Evolutionary conservation across 2,797 vertebrate species (phyloP), one percentile per base, ranked within the genome.

Genomic region (Neosilurus mollespiculum): DNA sequence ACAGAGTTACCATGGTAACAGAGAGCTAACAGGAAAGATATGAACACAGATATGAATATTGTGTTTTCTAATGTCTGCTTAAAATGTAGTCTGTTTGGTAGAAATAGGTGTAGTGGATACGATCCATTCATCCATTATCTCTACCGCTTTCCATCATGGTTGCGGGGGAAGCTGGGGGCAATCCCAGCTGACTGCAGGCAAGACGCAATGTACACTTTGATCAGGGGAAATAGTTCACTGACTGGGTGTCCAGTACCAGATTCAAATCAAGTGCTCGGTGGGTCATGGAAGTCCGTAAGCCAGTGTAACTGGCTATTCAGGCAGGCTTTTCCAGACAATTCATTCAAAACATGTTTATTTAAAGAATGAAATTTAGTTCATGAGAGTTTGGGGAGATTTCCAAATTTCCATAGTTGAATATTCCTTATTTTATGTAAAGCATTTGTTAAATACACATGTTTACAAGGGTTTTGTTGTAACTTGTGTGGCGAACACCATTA

Each of bases 1-100:
- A 90, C 78, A 15, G 76, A 51, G 94, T 94, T 89, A 81, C 93
- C 89, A 93, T 95, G 90, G 94, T 92, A 95, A 95, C 93, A 92
- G 89, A 87, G 90, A 89, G 87, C 88, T 87, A 83, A 88, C 83
- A 87, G 88, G 82, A 86, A 91, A 88, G 85, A 86, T 77, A 62
- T 49, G 59, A 64, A 51, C 58, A 64, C 58, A 62, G 83, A 82
- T 59, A 87, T 72, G 85, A 85, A 85, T 81, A 82, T 76, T 82
- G 84, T 85, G 81, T 80, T 83, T 71, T 81, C 77, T 81, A 70
- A 83, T 83, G 85, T 82, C 67, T 78, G 34, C 67, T 85, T 58
- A 70, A 81, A 81, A 88, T 67, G 62, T 69, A 56, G 43, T 62
- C 70, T 76, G 83, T 82, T 86, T 66, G 51, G 8, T 37, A 81